phyloP scores from a whole-genome alignment of 2,113 vertebrate species.

The Jacana jacana region DNA sequence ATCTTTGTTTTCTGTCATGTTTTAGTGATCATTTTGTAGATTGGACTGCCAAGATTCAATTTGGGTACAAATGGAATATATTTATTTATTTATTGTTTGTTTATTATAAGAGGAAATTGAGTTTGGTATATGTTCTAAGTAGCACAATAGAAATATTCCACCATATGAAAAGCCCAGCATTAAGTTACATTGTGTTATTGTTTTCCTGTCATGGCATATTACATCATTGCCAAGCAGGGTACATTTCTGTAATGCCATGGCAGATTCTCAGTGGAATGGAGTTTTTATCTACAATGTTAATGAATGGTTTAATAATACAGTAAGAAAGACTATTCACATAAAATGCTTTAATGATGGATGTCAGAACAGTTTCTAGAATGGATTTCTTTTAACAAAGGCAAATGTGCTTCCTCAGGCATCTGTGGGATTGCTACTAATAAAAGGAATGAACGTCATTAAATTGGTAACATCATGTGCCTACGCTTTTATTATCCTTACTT shows the following conservation, averaged over 20 bases:
- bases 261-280: conserved; percentile 7
- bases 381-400: conserved; percentile 51
- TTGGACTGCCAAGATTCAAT: background rate
- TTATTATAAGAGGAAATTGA: background rate
- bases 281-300: conserved; percentile 57
- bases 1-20: background rate
- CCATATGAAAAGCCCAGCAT: background rate
- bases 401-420: conserved; percentile 48
- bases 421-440: conserved; percentile 48
- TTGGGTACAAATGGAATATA: background rate
- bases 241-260: background rate
- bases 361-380: conserved; percentile 39
- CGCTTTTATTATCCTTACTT: background rate
- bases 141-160: conserved; percentile 1
- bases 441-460: conserved; percentile 4
- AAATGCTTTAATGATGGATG: conserved; percentile 48
- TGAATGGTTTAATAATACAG: conserved; percentile 65
- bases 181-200: background rate
- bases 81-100: background rate
- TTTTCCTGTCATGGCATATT: background rate
- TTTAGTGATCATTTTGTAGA: background rate
- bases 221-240: background rate
- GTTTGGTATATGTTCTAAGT: background rate
- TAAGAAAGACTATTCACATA: conserved; percentile 41
- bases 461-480: background rate